Evolutionary conservation across 1,140 invertebrate species (phyloP).

Genomic region (Polypedilum vanderplanki): DNA sequence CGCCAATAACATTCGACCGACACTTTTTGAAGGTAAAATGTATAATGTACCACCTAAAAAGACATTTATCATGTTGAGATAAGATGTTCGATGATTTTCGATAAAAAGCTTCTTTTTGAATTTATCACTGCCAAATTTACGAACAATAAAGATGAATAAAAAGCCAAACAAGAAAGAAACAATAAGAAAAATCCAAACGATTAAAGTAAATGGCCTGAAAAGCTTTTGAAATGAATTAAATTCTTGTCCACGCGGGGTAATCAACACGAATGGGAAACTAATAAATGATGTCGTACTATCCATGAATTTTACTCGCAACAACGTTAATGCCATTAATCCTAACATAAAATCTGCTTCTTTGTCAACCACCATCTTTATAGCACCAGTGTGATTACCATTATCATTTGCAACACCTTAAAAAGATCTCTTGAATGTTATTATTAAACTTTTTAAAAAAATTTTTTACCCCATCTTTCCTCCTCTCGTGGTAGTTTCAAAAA

Average conservation of each 20-base stretch:
- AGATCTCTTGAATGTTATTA: not conserved
- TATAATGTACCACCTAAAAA: not conserved
- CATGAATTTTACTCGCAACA: not conserved
- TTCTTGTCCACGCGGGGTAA: not conserved
- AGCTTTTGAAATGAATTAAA: not conserved
- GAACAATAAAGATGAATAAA: not conserved
- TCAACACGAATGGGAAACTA: not conserved
- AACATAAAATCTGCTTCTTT: slow-evolving; percentile 3
- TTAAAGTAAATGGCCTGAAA: not conserved
- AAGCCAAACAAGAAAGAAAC: not conserved
- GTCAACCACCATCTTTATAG: not conserved
- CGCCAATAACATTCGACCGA: not conserved
- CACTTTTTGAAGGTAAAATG: not conserved
- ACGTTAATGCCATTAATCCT: not conserved
- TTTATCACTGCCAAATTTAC: not conserved
- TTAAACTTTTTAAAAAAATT: not conserved
- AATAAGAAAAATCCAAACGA: not conserved
- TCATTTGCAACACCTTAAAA: not conserved
- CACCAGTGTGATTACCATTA: not conserved
- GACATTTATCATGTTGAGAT: not conserved
- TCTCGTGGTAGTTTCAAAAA: not conserved
- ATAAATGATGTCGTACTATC: not conserved
- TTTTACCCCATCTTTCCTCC: not conserved
- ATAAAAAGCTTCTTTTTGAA: not conserved
- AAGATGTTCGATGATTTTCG: not conserved